These are phyloP conservation scores for Drosophila neocordata DNA, from an alignment of 1,140 invertebrate species.

Conservation along the genomic window DNA sequence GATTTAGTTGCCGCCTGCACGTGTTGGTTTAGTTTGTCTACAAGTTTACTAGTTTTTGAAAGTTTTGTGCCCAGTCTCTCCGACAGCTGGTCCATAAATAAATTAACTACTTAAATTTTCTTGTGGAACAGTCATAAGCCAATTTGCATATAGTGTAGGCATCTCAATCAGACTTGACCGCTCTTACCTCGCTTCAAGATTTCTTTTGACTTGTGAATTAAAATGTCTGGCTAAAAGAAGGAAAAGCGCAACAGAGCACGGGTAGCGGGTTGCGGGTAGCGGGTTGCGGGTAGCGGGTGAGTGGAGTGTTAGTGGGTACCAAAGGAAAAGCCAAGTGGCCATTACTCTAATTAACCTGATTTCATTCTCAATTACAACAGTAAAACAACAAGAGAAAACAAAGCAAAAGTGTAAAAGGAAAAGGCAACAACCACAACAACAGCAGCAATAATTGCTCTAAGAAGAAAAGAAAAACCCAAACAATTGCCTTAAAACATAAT, in stretches of 20 bases:
- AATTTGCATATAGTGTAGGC: conserved; percentile 26
- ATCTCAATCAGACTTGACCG: conserved; percentile 65
- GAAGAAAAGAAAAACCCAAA: conserved; percentile 68
- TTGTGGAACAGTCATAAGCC: conserved; percentile 30
- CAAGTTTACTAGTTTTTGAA: conserved; percentile 47
- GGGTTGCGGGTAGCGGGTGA: too few species aligned
- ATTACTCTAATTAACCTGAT: conserved; percentile 82
- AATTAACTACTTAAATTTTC: conserved; percentile 54
- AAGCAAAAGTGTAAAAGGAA: conserved; percentile 47
- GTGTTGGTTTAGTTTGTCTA: conserved; percentile 25
- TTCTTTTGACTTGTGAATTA: conserved; percentile 35
- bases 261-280: too few species aligned
- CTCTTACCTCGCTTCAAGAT: neutral
- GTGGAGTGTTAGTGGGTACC: too few species aligned
- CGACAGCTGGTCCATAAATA: conserved; percentile 47
- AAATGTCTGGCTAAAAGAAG: conserved; percentile 40
- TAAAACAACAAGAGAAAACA: conserved; percentile 28
- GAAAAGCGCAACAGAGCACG: neutral
- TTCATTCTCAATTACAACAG: conserved; percentile 79
- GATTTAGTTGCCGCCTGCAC: conserved; percentile 31
- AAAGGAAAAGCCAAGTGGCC: conserved; percentile 56
- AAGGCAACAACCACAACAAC: conserved; percentile 37
- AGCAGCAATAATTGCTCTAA: conserved; percentile 55
- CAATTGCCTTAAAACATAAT: conserved; percentile 81
- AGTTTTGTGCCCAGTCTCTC: conserved; percentile 41